A percentile compares a stretch with the other conserved stretches of the same genome.
These are phyloP conservation scores for Harpagifer antarcticus DNA, from an alignment of 2,797 vertebrate genomes.

Conservation along the genomic window DNA sequence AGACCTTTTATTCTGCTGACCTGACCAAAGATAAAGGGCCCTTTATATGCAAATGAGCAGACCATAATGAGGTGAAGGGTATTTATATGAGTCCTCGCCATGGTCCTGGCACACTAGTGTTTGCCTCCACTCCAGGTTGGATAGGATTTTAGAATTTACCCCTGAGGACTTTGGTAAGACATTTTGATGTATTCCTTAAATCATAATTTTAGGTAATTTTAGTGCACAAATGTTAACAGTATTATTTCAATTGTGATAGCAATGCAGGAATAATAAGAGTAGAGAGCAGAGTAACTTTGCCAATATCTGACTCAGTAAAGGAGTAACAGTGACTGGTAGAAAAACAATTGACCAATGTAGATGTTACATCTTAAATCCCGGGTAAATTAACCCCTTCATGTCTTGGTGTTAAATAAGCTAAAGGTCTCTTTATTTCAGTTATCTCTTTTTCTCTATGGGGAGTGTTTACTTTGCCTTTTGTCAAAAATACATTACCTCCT, in stretches of 20 bases:
- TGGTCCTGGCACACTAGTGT: background rate
- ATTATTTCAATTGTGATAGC: background rate
- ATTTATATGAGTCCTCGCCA: constrained; percentile 13
- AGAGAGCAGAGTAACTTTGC: background rate
- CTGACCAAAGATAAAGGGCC: constrained; percentile 5
- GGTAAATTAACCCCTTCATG: too few relatives aligned
- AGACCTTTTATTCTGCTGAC: constrained; percentile 11
- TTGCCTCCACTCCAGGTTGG: background rate
- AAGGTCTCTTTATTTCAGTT: too few relatives aligned
- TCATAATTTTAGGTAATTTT: background rate
- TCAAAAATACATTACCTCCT: too few relatives aligned
- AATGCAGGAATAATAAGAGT: background rate
- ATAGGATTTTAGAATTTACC: constrained; percentile 4
- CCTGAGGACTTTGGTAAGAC: constrained; percentile 31
- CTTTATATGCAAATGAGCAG: constrained; percentile 58
- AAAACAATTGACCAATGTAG: background rate
- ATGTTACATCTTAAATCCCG: too few relatives aligned
- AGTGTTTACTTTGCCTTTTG: too few relatives aligned
- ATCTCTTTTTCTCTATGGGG: too few relatives aligned
- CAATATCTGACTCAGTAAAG: background rate
- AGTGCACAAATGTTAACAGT: background rate
- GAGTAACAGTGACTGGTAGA: background rate
- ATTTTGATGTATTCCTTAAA: background rate
- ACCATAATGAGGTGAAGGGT: background rate
- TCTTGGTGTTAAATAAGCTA: too few relatives aligned